Evolutionary conservation across 2,113 vertebrate genomes (phyloP).

Genomic region (Eupsittula cactorum): DNA sequence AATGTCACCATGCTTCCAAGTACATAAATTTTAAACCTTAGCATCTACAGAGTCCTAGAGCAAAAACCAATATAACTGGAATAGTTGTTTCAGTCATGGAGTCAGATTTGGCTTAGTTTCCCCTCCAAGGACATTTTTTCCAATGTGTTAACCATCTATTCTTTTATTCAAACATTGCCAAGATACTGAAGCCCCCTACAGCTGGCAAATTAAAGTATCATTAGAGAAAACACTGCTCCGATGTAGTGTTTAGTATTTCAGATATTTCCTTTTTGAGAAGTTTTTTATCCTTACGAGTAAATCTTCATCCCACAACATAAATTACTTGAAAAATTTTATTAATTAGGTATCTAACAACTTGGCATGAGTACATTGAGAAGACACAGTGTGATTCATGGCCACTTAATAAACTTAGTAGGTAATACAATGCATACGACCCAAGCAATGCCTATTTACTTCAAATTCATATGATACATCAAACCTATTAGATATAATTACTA

Average conservation of each 20-base stretch:
- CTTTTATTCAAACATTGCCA: not conserved
- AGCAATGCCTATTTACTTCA: not conserved
- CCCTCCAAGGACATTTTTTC: not conserved
- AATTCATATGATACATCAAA: not conserved
- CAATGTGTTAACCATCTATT: not conserved
- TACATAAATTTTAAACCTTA: not conserved
- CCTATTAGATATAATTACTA: not conserved
- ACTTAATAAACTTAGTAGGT: not conserved
- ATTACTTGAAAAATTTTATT: not conserved
- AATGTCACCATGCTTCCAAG: not conserved
- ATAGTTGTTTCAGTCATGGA: not conserved
- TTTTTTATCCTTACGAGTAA: not conserved
- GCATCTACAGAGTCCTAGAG: not conserved
- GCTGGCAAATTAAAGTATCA: not conserved
- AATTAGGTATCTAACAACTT: not conserved
- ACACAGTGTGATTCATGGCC: not conserved
- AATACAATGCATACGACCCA: not conserved
- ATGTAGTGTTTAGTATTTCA: not conserved
- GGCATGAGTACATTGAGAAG: not conserved
- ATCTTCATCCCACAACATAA: not conserved
- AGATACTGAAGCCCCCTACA: not conserved
- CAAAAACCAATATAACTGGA: not conserved
- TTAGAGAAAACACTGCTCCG: not conserved
- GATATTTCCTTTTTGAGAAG: not conserved
- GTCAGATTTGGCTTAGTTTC: not conserved